These are phyloP conservation scores for Gobiocypris rarus DNA, from an alignment of 2,113 vertebrate genomes.

Conservation along the genomic window DNA sequence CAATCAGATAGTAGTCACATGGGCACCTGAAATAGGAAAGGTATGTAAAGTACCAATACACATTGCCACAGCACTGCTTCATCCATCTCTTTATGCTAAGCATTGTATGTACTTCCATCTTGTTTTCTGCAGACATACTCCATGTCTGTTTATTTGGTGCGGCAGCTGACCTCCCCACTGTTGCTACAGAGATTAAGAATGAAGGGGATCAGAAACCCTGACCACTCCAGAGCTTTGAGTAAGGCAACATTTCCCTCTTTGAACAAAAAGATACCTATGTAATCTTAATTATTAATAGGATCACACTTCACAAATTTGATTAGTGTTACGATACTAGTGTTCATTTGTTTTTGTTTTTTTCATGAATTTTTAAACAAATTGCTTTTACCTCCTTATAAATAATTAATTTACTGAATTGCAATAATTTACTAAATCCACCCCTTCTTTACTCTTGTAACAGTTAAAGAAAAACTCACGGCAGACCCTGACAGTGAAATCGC, in stretches of 20 bases:
- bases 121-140: constrained; percentile 88
- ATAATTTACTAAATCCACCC: neutral
- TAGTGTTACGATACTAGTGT: too few species aligned
- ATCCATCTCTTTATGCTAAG: neutral
- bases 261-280: neutral
- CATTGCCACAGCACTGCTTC: neutral
- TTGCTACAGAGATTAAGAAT: constrained; percentile 93
- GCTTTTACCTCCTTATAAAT: too few species aligned
- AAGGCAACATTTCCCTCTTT: constrained; percentile 43
- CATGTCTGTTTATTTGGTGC: constrained; percentile 95
- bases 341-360: too few species aligned
- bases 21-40: constrained; percentile 97
- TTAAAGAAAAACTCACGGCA: constrained; percentile 94
- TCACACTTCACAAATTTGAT: neutral
- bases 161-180: constrained; percentile 93
- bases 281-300: neutral
- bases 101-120: neutral
- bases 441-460: constrained; percentile 67
- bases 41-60: constrained; percentile 63
- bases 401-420: neutral
- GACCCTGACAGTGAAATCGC: constrained; percentile 96
- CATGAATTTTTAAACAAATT: too few species aligned
- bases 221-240: constrained; percentile 98
- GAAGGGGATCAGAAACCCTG: constrained; percentile 97
- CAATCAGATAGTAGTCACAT: constrained; percentile 96